Evolutionary conservation across 2,113 vertebrate genomes (phyloP).

Genomic region (Coryphaenoides rupestris): DNA sequence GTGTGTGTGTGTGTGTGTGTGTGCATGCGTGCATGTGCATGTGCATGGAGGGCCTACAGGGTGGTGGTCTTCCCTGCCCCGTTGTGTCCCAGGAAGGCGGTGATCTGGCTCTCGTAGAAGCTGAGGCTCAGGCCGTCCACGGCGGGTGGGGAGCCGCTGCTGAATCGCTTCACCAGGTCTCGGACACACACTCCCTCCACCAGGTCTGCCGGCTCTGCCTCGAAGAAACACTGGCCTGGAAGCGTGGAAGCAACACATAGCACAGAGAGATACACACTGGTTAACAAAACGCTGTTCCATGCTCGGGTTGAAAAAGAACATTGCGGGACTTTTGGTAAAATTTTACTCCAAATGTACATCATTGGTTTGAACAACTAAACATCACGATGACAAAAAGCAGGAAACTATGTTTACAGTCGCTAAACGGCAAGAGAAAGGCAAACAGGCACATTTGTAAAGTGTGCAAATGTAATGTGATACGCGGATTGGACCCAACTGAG

Average conservation of each 20-base stretch:
- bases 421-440: no score
- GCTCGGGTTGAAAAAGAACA: no score
- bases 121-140: constrained; percentile 85
- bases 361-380: no score
- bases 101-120: constrained; percentile 93
- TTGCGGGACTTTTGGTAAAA: no score
- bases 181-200: constrained; percentile 83
- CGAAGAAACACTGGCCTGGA: constrained; percentile 81
- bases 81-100: constrained; percentile 88
- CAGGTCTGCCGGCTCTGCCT: constrained; percentile 80
- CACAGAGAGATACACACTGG: no score
- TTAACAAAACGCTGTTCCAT: no score
- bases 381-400: no score
- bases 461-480: no score
- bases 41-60: constrained; percentile 73
- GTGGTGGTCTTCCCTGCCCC: constrained; percentile 94
- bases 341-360: no score
- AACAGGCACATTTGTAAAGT: no score
- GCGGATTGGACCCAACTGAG: no score
- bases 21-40: background rate
- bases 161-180: constrained; percentile 84
- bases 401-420: no score
- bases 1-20: background rate
- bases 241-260: background rate
- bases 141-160: constrained; percentile 65